Percentiles rank a stretch among this genome's conserved stretches.
phyloP scores from a whole-genome alignment of 2,888 invertebrate genomes.

The Acrobasis repandana region DNA sequence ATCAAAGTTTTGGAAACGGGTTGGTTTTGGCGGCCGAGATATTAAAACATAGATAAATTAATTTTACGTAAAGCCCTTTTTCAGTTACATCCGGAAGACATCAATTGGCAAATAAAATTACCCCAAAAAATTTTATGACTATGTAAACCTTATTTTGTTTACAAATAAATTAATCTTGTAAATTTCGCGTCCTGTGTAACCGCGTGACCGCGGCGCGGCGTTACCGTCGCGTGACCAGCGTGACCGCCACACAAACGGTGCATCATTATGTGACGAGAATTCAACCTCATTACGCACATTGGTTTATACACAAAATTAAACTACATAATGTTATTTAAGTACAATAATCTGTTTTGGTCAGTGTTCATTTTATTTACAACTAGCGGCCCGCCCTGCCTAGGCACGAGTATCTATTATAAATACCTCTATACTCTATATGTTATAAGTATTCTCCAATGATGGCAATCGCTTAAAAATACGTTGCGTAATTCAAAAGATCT shows the following conservation, averaged over 20 bases:
- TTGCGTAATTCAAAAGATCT: too few species aligned
- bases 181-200: background rate
- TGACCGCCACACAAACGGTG: background rate
- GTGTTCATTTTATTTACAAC: too few species aligned
- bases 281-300: background rate
- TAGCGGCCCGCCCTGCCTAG: too few species aligned
- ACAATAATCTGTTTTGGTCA: too few species aligned
- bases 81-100: background rate
- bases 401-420: too few species aligned
- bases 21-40: slow-evolving; percentile 15
- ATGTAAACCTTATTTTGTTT: background rate
- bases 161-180: background rate
- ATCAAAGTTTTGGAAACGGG: slow-evolving; percentile 11
- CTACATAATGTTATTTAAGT: too few species aligned
- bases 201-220: background rate
- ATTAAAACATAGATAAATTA: slow-evolving; percentile 8
- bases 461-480: too few species aligned
- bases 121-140: background rate
- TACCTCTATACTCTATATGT: too few species aligned
- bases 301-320: background rate
- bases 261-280: background rate
- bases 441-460: too few species aligned
- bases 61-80: slow-evolving; percentile 2
- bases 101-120: background rate
- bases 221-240: background rate